phyloP scores from a whole-genome alignment of 2,888 invertebrate genomes.

The Shargacucullia verbasci region DNA sequence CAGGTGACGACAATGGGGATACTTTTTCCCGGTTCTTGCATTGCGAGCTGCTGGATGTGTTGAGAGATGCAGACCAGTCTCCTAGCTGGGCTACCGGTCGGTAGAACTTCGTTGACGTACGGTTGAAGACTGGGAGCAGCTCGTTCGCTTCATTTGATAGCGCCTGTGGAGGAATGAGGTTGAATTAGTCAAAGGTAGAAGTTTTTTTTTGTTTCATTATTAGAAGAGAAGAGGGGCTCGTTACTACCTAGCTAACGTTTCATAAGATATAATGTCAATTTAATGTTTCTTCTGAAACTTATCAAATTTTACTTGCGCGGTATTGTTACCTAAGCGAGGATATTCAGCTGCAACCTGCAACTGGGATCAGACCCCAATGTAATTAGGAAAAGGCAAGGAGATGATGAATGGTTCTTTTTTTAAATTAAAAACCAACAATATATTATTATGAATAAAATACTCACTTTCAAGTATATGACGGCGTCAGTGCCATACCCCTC shows the following conservation, averaged over 20 bases:
- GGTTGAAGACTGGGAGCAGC: conserved; percentile 98
- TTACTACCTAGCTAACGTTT: too few relatives aligned
- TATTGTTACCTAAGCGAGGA: too few relatives aligned
- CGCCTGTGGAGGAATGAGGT: conserved; percentile 89
- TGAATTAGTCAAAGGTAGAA: neutral
- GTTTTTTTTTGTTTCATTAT: too few relatives aligned
- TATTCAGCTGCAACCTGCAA: too few relatives aligned
- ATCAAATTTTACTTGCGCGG: too few relatives aligned
- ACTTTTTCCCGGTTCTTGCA: conserved; percentile 69
- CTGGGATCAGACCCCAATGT: too few relatives aligned
- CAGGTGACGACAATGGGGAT: conserved; percentile 69
- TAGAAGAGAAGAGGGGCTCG: too few relatives aligned
- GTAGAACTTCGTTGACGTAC: conserved; percentile 97
- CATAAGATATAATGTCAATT: too few relatives aligned
- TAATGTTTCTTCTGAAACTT: too few relatives aligned
- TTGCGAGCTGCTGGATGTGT: conserved; percentile 67
- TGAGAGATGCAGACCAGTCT: conserved; percentile 93
- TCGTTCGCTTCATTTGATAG: conserved; percentile 99
- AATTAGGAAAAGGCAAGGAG: too few relatives aligned
- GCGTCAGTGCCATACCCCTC: conserved; percentile 99
- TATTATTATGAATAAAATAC: conserved; percentile 1
- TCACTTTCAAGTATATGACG: conserved; percentile 98
- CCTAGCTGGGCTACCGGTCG: conserved; percentile 93
- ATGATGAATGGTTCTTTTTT: too few relatives aligned
- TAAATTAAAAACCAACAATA: too few relatives aligned